phyloP scores from a whole-genome alignment of 1,140 invertebrate genomes.

The Patella vulgata region DNA sequence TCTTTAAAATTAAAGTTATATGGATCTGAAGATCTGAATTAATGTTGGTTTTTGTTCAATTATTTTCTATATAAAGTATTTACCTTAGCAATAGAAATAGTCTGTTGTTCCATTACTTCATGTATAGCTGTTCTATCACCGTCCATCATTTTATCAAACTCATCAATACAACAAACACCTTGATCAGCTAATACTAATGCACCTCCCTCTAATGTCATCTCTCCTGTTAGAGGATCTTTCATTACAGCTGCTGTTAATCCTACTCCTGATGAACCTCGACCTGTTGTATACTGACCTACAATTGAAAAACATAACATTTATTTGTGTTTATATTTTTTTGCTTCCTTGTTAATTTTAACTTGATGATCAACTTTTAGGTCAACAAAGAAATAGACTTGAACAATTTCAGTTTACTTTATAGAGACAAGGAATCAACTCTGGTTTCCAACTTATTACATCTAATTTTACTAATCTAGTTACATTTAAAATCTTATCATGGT shows the following conservation, averaged over 20 bases:
- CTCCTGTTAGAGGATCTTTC: constrained; percentile 96
- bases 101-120: constrained; percentile 99
- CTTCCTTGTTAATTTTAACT: not conserved
- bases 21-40: too few relatives aligned
- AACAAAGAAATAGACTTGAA: too few relatives aligned
- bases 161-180: constrained; percentile 98
- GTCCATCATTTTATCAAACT: constrained; percentile 99
- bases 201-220: constrained; percentile 98
- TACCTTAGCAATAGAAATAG: constrained; percentile 98
- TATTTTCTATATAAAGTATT: too few relatives aligned
- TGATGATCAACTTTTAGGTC: too few relatives aligned
- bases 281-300: constrained; percentile 91
- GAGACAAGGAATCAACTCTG: not conserved
- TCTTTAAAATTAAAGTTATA: too few relatives aligned
- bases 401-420: too few relatives aligned
- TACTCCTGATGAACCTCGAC: constrained; percentile 95
- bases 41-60: too few relatives aligned
- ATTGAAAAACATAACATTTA: not conserved
- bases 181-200: constrained; percentile 98
- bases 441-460: too few relatives aligned
- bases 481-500: too few relatives aligned
- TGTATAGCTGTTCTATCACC: constrained; percentile 96
- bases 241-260: constrained; percentile 98
- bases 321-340: not conserved
- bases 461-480: too few relatives aligned